Percentiles rank a stretch among this genome's conserved stretches.
These are phyloP conservation scores for Atrina japonica DNA, from an alignment of 2,888 invertebrate species.

Conservation along the genomic window DNA sequence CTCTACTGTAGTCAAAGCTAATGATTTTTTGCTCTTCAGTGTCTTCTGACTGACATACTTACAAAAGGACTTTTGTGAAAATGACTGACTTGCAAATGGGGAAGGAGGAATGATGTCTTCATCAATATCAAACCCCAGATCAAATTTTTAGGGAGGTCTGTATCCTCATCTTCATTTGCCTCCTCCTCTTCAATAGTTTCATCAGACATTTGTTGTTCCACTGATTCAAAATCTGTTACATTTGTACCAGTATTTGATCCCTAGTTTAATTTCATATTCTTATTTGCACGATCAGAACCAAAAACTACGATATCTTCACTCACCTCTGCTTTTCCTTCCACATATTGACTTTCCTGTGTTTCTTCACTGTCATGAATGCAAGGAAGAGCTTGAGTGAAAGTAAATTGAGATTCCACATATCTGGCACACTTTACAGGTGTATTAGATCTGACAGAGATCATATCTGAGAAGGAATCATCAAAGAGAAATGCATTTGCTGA, in stretches of 20 bases:
- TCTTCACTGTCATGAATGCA: conserved; percentile 57
- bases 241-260: not conserved
- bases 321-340: too few species aligned
- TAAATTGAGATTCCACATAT: conserved; percentile 52
- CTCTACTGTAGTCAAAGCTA: conserved; percentile 4
- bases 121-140: conserved; percentile 75
- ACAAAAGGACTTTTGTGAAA: conserved; percentile 48
- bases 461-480: conserved; percentile 10
- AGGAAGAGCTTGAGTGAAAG: conserved; percentile 69
- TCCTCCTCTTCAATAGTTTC: conserved; percentile 31
- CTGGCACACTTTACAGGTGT: not conserved
- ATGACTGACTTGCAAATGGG: conserved; percentile 50
- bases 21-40: conserved; percentile 35
- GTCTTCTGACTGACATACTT: conserved; percentile 45
- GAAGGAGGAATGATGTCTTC: conserved; percentile 75
- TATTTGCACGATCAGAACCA: not conserved
- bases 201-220: not conserved
- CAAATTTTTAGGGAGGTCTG: conserved; percentile 65
- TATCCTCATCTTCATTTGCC: too few species aligned
- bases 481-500: conserved; percentile 2
- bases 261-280: too few species aligned
- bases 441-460: conserved; percentile 27
- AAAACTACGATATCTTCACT: not conserved
- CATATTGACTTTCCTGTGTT: not conserved
- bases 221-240: not conserved